Conservation (phyloP, 2,113 vertebrate species). For the Trochalopteron elliotii region DNA sequence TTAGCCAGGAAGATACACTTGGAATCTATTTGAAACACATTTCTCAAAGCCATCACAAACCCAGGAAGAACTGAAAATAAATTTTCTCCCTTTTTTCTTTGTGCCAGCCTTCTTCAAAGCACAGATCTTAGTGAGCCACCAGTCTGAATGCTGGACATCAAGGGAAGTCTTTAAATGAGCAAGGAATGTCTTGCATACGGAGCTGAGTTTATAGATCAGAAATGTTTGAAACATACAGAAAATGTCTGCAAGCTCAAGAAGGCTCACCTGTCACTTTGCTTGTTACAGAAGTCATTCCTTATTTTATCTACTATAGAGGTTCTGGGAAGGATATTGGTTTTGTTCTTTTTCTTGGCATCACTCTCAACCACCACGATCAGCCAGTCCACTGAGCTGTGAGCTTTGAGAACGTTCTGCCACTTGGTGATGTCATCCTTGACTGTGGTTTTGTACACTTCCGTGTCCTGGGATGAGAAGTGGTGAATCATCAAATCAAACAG, state of each 20-base stretch:
- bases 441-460: constrained; percentile 89
- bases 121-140: background rate
- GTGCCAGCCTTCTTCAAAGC: background rate
- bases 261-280: constrained; percentile 94
- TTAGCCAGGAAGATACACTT: background rate
- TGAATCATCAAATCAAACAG: constrained; percentile 30
- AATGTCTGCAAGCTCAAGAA: background rate
- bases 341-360: constrained; percentile 97
- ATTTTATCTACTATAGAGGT: constrained; percentile 98
- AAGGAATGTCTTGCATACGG: background rate
- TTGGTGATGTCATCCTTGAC: constrained; percentile 96
- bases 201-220: background rate
- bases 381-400: constrained; percentile 90
- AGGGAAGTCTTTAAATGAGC: background rate
- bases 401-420: constrained; percentile 90
- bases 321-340: constrained; percentile 95
- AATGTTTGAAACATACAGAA: background rate
- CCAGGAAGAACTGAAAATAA: background rate
- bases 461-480: constrained; percentile 80
- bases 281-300: constrained; percentile 98
- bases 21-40: background rate
- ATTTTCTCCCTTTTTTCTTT: background rate
- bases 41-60: background rate
- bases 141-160: background rate
- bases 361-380: constrained; percentile 95